A percentile compares a stretch with the other conserved stretches of the same genome.
Conservation (phyloP, 2,113 vertebrate genomes). For the Amblyopsis rosae region DNA sequence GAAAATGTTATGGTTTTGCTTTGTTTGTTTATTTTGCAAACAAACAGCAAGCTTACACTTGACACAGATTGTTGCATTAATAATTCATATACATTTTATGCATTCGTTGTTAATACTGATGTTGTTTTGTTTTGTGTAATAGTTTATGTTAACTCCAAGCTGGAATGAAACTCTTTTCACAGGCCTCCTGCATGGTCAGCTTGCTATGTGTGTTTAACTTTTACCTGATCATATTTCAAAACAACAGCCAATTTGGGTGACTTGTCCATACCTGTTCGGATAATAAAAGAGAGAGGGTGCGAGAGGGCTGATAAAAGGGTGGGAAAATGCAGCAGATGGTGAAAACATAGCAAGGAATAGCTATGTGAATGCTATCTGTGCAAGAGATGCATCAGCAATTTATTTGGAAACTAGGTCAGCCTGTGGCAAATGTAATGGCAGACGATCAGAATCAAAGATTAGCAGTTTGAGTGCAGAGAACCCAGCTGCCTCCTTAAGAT, state of each 20-base stretch:
- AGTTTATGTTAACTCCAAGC: slow-evolving; percentile 19
- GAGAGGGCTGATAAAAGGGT: slow-evolving; percentile 13
- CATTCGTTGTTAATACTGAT: too few species aligned
- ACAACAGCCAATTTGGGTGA: slow-evolving; percentile 56
- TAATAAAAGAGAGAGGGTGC: slow-evolving; percentile 54
- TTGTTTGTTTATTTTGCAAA: neutral
- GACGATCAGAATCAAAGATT: slow-evolving; percentile 55
- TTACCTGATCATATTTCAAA: slow-evolving; percentile 71
- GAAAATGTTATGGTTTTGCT: slow-evolving; percentile 1
- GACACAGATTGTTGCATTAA: too few species aligned
- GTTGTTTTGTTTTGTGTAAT: neutral
- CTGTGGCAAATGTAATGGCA: slow-evolving; percentile 30
- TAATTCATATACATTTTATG: too few species aligned
- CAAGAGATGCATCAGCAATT: slow-evolving; percentile 45
- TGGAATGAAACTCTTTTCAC: slow-evolving; percentile 6
- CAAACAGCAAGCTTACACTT: neutral
- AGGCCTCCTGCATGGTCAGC: slow-evolving; percentile 55
- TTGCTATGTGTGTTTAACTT: slow-evolving; percentile 44
- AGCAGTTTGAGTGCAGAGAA: slow-evolving; percentile 51
- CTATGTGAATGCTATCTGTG: slow-evolving; percentile 35
- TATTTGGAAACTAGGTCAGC: slow-evolving; percentile 64
- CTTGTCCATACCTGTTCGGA: slow-evolving; percentile 74
- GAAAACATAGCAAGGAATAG: slow-evolving; percentile 30
- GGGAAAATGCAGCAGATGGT: slow-evolving; percentile 28
- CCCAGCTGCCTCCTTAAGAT: neutral